Evolutionary conservation across 2,113 vertebrate species (phyloP), one percentile per base, ranked within the genome.

Genomic region (Dolichallabes microphthalmus): DNA sequence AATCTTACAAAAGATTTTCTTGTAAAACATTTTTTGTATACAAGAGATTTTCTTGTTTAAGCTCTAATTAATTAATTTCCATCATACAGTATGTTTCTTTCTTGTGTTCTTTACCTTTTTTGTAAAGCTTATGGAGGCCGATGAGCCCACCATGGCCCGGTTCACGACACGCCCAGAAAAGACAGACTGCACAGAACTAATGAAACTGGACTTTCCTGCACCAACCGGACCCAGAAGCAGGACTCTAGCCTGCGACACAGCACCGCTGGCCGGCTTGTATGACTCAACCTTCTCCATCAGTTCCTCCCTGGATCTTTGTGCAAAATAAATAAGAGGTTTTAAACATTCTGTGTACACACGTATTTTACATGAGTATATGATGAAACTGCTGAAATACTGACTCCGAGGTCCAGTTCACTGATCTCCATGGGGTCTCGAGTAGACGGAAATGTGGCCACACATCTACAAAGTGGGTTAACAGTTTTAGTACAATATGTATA

Each of bases 131-230:
- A 82, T 71, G 0, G 90, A 82, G 39, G 82, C 52, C 30, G 88
- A 90, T 22, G 89, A 87, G 73, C 94, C 94, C 85, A 94, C 94
- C 93, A 94, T 95, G 53, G 94, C 94, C 6, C 90, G 82, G 88
- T 94, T 94, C 3, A 89, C 88, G 63, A 95, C 93, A 82, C 92
- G 90, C 71, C 94, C 93, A 32, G 88, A 89, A 85, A 95, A 95
- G 84, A 91, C 90, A 0, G 94, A 94, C 88, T 94, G 92, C 55
- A 95, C 91, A 6, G 94, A 95, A 79, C 94, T 95, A 90, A 95
- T 89, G 88, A 95, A 95, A 85, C 94, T 95, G 81, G 94, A 95
- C 89, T 95, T 95, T 27, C 94, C 94, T 15, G 93, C 93, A 60
- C 89, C 80, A 12, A 94, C 85, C 0, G 93, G 94, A 14, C 94